Percentiles rank a stretch among this genome's conserved stretches.
These are phyloP conservation scores for Melinaea marsaeus DNA, from an alignment of 2,888 invertebrate genomes.

Conservation along the genomic window DNA sequence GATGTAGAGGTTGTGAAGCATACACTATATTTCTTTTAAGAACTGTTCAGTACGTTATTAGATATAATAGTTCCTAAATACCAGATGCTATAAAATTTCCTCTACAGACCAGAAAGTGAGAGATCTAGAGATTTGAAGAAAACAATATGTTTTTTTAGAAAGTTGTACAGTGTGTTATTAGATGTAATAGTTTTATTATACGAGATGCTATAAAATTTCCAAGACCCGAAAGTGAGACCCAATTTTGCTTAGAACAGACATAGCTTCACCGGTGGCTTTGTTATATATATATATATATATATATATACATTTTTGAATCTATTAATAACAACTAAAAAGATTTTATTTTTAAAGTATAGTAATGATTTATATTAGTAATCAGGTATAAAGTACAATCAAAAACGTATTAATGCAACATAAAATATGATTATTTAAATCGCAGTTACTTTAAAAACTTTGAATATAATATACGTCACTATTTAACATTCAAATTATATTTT, in stretches of 20 bases:
- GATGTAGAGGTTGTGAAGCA: too few species aligned
- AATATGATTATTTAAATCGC: background rate
- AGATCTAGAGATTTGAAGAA: too few species aligned
- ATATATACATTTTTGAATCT: background rate
- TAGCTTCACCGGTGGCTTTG: background rate
- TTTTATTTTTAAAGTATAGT: background rate
- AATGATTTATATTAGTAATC: background rate
- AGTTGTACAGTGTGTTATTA: too few species aligned
- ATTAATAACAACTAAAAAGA: background rate
- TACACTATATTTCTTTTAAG: too few species aligned
- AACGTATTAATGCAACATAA: background rate
- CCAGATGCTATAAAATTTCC: constrained; percentile 24
- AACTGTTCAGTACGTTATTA: background rate
- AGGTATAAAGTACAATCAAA: background rate
- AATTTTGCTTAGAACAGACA: background rate
- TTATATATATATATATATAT: too few species aligned
- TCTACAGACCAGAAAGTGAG: too few species aligned
- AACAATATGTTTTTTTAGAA: too few species aligned
- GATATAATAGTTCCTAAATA: constrained; percentile 19
- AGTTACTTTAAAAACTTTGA: background rate
- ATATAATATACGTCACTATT: too few species aligned
- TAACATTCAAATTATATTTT: background rate
- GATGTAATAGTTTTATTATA: too few species aligned
- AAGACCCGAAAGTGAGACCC: constrained; percentile 8
- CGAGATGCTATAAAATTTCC: too few species aligned